Base-by-base conservation (phyloP, 64 coral and sea anemone species). In the Montipora foliosa region DNA sequence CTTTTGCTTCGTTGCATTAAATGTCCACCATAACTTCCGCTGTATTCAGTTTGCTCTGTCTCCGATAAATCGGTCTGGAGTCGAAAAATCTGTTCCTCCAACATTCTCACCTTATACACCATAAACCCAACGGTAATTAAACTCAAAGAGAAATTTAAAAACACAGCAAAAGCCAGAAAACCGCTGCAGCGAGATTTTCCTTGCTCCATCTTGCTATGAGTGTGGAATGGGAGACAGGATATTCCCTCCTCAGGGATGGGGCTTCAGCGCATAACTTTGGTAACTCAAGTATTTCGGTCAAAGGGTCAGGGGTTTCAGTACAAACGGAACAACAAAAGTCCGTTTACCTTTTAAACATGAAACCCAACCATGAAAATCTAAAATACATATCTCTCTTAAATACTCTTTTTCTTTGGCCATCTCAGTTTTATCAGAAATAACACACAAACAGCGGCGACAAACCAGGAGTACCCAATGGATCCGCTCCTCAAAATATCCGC, bases 141-240 rank as follows among this genome's bases (percentile, higher is more conserved):
- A 20, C 67, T 85, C 2, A 92, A 8, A 5, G 73, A 21, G n/a
- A 92, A 22, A 17, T 92, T 92, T 0, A 92, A 21, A 49, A 84
- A 76, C 46, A 92, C 12, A 5, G 29, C 90, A 60, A 92, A 47
- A 44, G 57, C 53, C 60, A 92, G 11, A 44, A 92, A 37, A 67
- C 16, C 44, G 16, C 60, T 84, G 4, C 50, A 21, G 62, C 82
- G 80, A 20, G 90, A 49, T 76, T 92, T 92, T 45, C 10, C 44
- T 8, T 44, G 44, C 66, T 86, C 82, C 62, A 86, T 86, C 4
- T 17, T 78, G 14, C 45, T 78, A 49, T 78, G 76, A 19, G 44
- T 78, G 76, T 50, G 45, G 45, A 19, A 49, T 49, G 0, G 12
- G 25, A 78, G 76, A 78, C 68, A 71, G 68, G 68, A 24, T 19